These are phyloP conservation scores for Cosmia pyralina DNA, from an alignment of 2,888 invertebrate genomes.

Conservation along the genomic window DNA sequence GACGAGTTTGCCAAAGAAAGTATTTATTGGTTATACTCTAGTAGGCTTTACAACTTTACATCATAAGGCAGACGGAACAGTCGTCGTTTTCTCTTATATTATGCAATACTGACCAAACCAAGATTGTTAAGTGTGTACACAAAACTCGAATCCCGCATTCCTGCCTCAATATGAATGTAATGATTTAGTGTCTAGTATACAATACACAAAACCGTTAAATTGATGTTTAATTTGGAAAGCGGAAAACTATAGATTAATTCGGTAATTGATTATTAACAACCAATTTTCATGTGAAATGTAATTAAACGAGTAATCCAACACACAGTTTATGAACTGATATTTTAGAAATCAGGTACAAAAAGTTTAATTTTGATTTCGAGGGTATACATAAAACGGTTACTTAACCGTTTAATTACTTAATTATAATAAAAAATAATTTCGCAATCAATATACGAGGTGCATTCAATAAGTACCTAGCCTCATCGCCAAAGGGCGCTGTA, in stretches of 20 bases:
- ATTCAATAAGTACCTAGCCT: no score
- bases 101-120: conserved; percentile 46
- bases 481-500: no score
- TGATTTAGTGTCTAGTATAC: not conserved
- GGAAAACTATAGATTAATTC: not conserved
- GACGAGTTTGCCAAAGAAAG: conserved; percentile 53
- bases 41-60: conserved; percentile 58
- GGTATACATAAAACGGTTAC: no score
- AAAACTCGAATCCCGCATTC: conserved; percentile 23
- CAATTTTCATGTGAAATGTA: not conserved
- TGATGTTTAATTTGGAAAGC: not conserved
- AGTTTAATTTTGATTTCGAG: not conserved
- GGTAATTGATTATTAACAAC: not conserved
- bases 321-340: not conserved
- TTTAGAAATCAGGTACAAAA: not conserved
- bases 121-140: conserved; percentile 19
- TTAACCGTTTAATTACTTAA: no score
- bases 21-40: conserved; percentile 60
- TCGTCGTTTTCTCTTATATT: conserved; percentile 54
- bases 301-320: not conserved
- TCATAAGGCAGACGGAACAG: conserved; percentile 48
- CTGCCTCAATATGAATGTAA: not conserved
- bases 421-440: not conserved
- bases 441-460: no score
- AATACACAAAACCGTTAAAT: not conserved